Base-by-base conservation (phyloP, 2,113 vertebrate species). In the Monopterus albus region DNA sequence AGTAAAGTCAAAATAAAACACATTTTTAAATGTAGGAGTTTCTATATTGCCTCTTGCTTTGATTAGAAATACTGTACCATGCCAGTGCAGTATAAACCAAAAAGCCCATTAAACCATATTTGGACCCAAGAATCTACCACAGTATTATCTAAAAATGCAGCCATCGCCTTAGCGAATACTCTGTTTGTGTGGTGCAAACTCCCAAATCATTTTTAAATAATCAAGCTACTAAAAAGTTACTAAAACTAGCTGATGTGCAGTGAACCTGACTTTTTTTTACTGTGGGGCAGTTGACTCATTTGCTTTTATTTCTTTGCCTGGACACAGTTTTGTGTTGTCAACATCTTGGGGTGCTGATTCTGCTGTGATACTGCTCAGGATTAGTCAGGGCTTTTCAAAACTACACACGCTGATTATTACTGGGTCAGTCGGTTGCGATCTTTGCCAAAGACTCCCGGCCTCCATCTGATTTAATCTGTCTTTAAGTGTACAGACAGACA, bases 391-490 rank as follows among this genome's bases (percentile, higher is more conserved):
- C 3, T 40, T 78, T 68, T 79, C 25, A 46, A 43, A 50, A 63
- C 31, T 38, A 38, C 26, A 43, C 38, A 36, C 26, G 38, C 36
- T 26, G 60, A 81, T 73, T 49, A 80, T 75, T 70, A 79, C 42
- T 82, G 43, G 79, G 86, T 89, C 87, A 85, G 75, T 72, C 50
- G 40, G 74, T 49, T 80, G 71, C 49, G 40, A 26, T 67, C 78
- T 65, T 20, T 75, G 78, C 75, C 86, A 83, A 31, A 81, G 81
- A 76, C 76, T 80, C 62, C 60, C 47, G 78, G 70, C 80, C 70
- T 77, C 51, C 40, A 53, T 49, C 76, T 78, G 80, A 87, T 70
- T 70, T 85, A 87, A 89, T 91, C 90, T 76, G 86, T 80, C 64
- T 82, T 79, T 60, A 82, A 75, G 72, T 70, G 58, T 73, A 35